Base-by-base conservation (phyloP, 2,113 vertebrate genomes). In the Vidua macroura region DNA sequence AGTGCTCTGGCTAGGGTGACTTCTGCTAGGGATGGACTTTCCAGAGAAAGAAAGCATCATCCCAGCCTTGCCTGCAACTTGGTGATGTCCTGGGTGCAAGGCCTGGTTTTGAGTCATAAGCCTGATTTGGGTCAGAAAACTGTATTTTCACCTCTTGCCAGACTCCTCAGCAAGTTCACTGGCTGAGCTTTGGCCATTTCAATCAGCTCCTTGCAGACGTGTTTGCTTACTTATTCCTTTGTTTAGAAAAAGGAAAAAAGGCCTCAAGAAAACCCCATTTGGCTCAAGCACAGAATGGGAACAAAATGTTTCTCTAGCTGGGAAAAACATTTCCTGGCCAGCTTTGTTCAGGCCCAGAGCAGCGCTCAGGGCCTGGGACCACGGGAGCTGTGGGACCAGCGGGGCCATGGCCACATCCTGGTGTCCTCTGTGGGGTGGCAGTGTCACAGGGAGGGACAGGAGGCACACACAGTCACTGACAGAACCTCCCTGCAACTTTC, bases 271-370 rank as follows among this genome's bases (percentile, higher is more conserved):
- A 92, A 43, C 76, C 76, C 76, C 64, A 44, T 67, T 94, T 92
- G 75, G 46, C 83, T 90, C 39, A 11, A 85, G 49, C 74, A n/a
- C 48, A 37, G 74, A 89, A 79, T 73, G 82, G 82, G 87, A 95
- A 93, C 95, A 90, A 93, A 95, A 85, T 76, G 60, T 94, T 95
- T 93, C 88, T 88, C 16, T 88, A 41, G 75, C 85, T 94, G 75
- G 72, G 85, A 92, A 78, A 80, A 92, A 62, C 88, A 93, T 92
- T 92, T 93, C 95, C 88, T 83, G 75, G 14, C 20, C 49, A 22
- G 85, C 88, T 80, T 86, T 88, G 76, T 83, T 33, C 21, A 62
- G 77, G 66, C 46, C 12, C 33, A 25, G 3, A 10, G 77, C 49
- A 56, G 53, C 23, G 15, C 49, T 13, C 3, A 2, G 79, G 74